Evolutionary conservation across 2,888 invertebrate genomes (phyloP), one percentile per base, ranked within the genome.

Genomic region (Chromoteleia sp.): DNA sequence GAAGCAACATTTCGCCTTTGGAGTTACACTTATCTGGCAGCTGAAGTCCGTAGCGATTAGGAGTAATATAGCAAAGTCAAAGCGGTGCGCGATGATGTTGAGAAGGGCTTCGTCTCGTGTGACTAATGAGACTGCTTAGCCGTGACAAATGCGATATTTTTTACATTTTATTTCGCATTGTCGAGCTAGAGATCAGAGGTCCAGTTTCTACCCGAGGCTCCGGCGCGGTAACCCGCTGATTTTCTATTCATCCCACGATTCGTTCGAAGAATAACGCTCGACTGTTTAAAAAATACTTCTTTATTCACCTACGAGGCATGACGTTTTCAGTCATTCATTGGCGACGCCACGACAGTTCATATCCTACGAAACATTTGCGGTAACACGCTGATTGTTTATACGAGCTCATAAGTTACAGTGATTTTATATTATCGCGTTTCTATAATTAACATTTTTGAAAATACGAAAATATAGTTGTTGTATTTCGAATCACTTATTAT

Each of bases 71-170:
- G 73, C 54, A 59, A 71, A 79, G 73, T 67, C 79, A 78, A 73
- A 79, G 73, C 79, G 73, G 67, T 19, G 59, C 68, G 61, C 68
- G 70, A 61, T 68, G 68, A 68, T 68, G 79, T 70, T 67, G 73
- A 79, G 67, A 30, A 52, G 81, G 63, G 68, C 68, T 68, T 73
- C 73, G 81, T 84, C 82, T 70, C 77, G 76, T 76, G 83, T 84
- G 83, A 83, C 84, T 84, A 83, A 84, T 83, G 83, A 84, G 81
- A 70, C 80, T 77, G 82, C 83, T 83, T 82, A 81, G 80, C 83
- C 84, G 82, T 85, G 85, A 83, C 84, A 84, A 83, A 84, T 84
- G 76, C 79, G 81, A 63, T 81, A 73, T 73, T 84, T 83, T 85
- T 83, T 65, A 54, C 71, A 45, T 48, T 74, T 74, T 56, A 70